A percentile compares a stretch with the other conserved stretches of the same genome.
Conservation (phyloP, 2,113 vertebrate genomes). For the Eonycteris spelaea region DNA sequence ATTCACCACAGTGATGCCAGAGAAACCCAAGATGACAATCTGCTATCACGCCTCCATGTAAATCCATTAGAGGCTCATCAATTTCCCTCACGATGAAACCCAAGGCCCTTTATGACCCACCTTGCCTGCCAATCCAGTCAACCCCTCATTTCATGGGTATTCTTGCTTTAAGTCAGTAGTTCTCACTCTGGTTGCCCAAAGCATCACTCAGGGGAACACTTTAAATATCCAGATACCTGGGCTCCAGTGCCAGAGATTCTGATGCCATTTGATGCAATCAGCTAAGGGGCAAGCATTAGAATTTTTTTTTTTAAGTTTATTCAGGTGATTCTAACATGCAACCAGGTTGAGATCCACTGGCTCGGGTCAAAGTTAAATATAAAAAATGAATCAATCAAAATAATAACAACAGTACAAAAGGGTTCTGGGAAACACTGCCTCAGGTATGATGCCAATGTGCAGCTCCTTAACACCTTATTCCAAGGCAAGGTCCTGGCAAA, state of each 20-base stretch:
- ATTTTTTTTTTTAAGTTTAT: neutral
- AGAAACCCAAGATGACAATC: neutral
- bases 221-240: neutral
- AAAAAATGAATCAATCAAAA: neutral
- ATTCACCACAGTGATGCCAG: neutral
- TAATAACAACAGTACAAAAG: neutral
- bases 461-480: neutral
- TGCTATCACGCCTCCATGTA: neutral
- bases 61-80: neutral
- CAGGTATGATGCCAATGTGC: neutral
- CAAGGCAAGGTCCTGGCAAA: neutral
- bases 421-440: neutral
- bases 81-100: neutral
- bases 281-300: neutral
- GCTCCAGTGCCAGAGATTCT: neutral
- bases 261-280: neutral
- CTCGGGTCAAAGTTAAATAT: neutral
- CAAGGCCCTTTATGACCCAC: neutral
- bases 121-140: neutral
- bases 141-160: neutral
- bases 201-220: neutral
- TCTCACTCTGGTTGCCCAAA: slow-evolving; percentile 10
- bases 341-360: neutral
- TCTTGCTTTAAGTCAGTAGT: neutral
- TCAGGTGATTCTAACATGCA: neutral